Conservation (phyloP, 2,797 vertebrate species). For the Helarctos malayanus region DNA sequence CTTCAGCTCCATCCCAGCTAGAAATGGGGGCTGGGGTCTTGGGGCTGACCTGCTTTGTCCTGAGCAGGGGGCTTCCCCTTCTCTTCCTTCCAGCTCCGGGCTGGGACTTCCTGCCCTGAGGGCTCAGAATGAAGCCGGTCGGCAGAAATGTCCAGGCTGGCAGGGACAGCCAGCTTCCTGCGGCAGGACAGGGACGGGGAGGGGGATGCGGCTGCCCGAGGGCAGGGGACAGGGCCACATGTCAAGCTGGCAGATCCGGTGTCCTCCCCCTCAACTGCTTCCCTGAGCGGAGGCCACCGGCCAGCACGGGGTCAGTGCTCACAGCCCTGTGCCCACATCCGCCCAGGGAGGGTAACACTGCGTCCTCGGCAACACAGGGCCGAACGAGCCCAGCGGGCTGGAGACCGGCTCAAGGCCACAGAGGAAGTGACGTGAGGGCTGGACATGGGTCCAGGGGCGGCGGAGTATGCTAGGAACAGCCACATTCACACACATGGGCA, state of each 20-base stretch:
- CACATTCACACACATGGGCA: accelerated
- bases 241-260: background rate
- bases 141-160: slow-evolving; percentile 79
- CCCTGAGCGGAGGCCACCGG: background rate
- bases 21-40: accelerated
- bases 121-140: slow-evolving; percentile 82
- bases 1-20: background rate
- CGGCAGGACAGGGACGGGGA: background rate
- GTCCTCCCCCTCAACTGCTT: background rate
- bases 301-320: background rate
- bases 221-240: background rate
- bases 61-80: slow-evolving; percentile 64
- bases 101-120: background rate
- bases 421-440: background rate
- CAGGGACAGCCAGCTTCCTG: slow-evolving; percentile 84
- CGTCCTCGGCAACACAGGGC: background rate
- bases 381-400: accelerated
- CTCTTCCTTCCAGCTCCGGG: background rate
- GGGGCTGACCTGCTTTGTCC: slow-evolving; percentile 31
- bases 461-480: background rate
- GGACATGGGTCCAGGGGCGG: background rate
- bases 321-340: accelerated
- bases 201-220: slow-evolving; percentile 68
- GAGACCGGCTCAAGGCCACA: background rate
- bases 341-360: background rate